Percentiles rank a stretch among this genome's conserved stretches.
These are phyloP conservation scores for Erebia palarica DNA, from an alignment of 2,888 invertebrate species.

Conservation along the genomic window DNA sequence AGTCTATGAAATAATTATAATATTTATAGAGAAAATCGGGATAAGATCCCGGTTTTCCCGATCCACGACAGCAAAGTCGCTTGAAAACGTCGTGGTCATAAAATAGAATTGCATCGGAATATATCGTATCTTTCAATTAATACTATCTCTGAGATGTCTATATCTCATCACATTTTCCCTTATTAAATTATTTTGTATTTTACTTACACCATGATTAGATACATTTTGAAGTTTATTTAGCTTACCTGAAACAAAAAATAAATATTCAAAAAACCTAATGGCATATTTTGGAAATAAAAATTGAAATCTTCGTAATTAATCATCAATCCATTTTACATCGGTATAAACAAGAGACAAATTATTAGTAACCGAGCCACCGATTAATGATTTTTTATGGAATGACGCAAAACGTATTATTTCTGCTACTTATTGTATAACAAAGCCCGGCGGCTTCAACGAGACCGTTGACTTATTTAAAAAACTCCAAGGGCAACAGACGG, in stretches of 20 bases:
- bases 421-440: slow-evolving; percentile 32
- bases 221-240: not conserved
- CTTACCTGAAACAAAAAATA: not conserved
- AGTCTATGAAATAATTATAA: too few relatives aligned
- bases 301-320: not conserved
- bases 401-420: slow-evolving; percentile 18
- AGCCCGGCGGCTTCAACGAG: slow-evolving; percentile 42
- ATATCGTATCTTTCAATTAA: too few relatives aligned
- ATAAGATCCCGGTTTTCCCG: too few relatives aligned
- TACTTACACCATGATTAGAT: not conserved
- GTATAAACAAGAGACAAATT: too few relatives aligned
- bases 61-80: too few relatives aligned
- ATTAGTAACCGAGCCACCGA: not conserved
- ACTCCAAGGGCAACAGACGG: slow-evolving; percentile 74
- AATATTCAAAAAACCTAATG: not conserved
- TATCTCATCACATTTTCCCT: not conserved
- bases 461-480: slow-evolving; percentile 64
- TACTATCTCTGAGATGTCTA: too few relatives aligned
- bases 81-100: too few relatives aligned
- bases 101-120: too few relatives aligned
- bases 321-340: too few relatives aligned
- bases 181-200: not conserved
- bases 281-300: not conserved
- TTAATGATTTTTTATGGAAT: slow-evolving; percentile 10
- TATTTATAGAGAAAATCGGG: too few relatives aligned